Percentiles rank a stretch among this genome's conserved stretches.
phyloP scores from a whole-genome alignment of 2,797 vertebrate species.

The Myiotriccus ornatus region DNA sequence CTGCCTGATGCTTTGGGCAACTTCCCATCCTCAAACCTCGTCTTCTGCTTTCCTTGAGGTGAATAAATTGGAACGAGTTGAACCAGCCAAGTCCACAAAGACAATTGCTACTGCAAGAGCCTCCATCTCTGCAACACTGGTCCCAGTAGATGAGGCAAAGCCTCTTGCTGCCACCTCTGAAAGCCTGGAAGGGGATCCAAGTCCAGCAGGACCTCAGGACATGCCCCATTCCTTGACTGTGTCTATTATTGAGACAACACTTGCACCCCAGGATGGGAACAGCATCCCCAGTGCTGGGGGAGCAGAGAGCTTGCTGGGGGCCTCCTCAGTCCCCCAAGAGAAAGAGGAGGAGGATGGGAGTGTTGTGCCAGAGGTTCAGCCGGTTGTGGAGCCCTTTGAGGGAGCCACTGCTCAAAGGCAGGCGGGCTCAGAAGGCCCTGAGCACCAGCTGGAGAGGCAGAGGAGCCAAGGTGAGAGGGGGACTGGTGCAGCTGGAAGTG shows the following conservation, averaged over 20 bases:
- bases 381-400: neutral
- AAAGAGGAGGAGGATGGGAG: neutral
- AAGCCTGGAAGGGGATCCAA: neutral
- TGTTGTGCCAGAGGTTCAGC: neutral
- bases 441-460: neutral
- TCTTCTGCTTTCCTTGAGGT: constrained; percentile 53
- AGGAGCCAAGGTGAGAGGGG: constrained; percentile 42
- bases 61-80: constrained; percentile 24
- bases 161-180: neutral
- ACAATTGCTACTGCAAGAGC: neutral
- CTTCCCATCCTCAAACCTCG: neutral
- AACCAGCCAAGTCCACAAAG: neutral
- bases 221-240: neutral
- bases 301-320: neutral
- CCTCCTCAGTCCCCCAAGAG: neutral
- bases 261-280: neutral
- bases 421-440: neutral
- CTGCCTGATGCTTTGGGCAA: neutral
- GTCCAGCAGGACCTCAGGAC: neutral
- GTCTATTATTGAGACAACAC: neutral
- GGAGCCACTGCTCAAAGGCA: neutral
- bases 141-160: neutral
- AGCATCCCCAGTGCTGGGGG: neutral
- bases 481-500: neutral
- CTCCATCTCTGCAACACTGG: rapidly evolving